Conservation (phyloP, 2,888 invertebrate genomes). For the Alloplasta piceator region DNA sequence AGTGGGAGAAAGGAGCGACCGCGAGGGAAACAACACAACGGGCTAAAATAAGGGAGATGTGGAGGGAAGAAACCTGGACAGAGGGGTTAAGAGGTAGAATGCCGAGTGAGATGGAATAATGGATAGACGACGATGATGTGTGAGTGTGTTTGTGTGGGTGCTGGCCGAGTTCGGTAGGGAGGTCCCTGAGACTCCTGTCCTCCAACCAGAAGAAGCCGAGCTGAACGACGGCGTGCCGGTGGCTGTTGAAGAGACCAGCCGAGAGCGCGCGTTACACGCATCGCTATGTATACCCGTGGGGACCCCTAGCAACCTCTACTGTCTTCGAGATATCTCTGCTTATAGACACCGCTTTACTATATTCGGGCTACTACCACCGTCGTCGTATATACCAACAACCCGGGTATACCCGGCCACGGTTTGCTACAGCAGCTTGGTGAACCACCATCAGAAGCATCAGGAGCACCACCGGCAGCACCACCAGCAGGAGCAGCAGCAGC, state of each 20-base stretch:
- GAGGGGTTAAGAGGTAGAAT: constrained; percentile 48
- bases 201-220: constrained; percentile 82
- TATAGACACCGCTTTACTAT: constrained; percentile 78
- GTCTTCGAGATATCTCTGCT: constrained; percentile 49
- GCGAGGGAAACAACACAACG: constrained; percentile 39
- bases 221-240: constrained; percentile 56
- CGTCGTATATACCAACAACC: constrained; percentile 49
- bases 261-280: constrained; percentile 54
- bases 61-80: constrained; percentile 30
- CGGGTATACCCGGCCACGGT: constrained; percentile 50
- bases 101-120: constrained; percentile 33
- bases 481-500: constrained; percentile 74
- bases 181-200: constrained; percentile 78
- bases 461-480: constrained; percentile 76
- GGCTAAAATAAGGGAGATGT: constrained; percentile 36
- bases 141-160: constrained; percentile 62
- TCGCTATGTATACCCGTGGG: constrained; percentile 41
- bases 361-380: constrained; percentile 76
- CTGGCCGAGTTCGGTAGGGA: constrained; percentile 81
- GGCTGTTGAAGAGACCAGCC: constrained; percentile 64
- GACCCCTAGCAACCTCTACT: constrained; percentile 59
- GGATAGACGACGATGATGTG: background rate
- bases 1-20: constrained; percentile 50
- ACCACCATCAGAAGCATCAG: constrained; percentile 64
- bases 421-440: constrained; percentile 57